Evolutionary conservation across 2,888 invertebrate species (phyloP), one percentile per base, ranked within the genome.

Genomic region (Scrobipalpa costella): DNA sequence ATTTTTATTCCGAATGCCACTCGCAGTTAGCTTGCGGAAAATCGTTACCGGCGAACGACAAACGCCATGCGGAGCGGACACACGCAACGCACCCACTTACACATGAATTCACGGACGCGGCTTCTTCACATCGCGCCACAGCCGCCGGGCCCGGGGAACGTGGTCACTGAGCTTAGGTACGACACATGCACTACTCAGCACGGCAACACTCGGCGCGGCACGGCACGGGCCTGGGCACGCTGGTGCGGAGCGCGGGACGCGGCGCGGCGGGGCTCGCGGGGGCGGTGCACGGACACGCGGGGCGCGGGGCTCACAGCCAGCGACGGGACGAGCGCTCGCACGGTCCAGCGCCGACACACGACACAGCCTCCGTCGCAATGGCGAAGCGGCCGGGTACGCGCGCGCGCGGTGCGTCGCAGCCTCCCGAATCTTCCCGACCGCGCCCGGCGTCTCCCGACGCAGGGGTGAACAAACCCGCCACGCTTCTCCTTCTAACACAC

Each of bases 61-160:
- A 82, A 82, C 74, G 76, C 79, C 83, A 81, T 84, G 82, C 81
- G 80, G 80, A 76, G 79, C 72, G 74, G 74, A 75, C 77, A 80
- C 80, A 84, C 79, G 79, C 80, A 87, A 83, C 85, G 83, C 85
- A 85, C 84, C 78, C 81, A 90, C 90, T 91, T 90, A 90, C 90
- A 91, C 90, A 90, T 90, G 79, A 78, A 86, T 85, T 87, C 83
- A 83, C 84, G 84, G 83, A 84, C 81, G 84, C 85, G 82, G 85
- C 82, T 87, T 83, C 85, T 83, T 89, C 84, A 90, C 90, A 90
- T 90, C 83, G 88, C 90, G 89, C 90, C 90, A 88, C 84, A 95
- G 95, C 75, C 93, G 96, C 79, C 94, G 96, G 77, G 93, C 95
- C 75, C 95, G 94, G 88, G 93, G 92, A 83, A 81, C 79, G 90